Evolutionary conservation across 1,140 invertebrate species (phyloP).

Genomic region (Arctopsyche grandis): DNA sequence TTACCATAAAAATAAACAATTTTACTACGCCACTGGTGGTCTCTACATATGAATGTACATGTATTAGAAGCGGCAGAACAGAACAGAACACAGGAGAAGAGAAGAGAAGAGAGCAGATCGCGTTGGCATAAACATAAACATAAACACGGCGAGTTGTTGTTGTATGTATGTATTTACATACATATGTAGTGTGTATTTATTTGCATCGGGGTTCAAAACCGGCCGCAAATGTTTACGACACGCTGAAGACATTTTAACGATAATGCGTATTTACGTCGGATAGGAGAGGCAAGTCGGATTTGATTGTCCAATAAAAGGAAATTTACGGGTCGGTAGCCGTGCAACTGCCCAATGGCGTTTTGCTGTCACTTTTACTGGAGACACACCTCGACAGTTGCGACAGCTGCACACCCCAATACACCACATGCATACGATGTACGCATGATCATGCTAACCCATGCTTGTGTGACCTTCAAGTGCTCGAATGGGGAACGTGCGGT

Average conservation of each 20-base stretch:
- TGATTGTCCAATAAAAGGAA: constrained; percentile 67
- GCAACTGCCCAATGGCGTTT: not conserved
- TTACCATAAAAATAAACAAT: too few relatives aligned
- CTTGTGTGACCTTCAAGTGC: too few relatives aligned
- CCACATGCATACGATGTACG: too few relatives aligned
- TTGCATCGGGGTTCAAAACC: constrained; percentile 54
- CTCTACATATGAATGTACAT: too few relatives aligned
- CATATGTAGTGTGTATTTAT: constrained; percentile 46
- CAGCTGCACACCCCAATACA: not conserved
- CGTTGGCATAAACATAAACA: constrained; percentile 26
- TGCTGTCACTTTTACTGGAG: not conserved
- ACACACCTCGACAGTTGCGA: constrained; percentile 6
- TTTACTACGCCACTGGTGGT: too few relatives aligned
- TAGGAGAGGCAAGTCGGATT: constrained; percentile 62
- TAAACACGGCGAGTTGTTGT: constrained; percentile 35
- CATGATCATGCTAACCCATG: too few relatives aligned
- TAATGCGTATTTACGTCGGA: constrained; percentile 63
- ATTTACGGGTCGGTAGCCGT: constrained; percentile 59
- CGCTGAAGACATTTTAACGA: constrained; percentile 63
- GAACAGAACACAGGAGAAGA: too few relatives aligned
- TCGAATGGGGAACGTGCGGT: too few relatives aligned
- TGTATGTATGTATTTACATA: constrained; percentile 46
- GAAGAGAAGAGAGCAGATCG: too few relatives aligned
- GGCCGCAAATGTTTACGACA: constrained; percentile 46
- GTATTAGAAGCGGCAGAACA: too few relatives aligned